Evolutionary conservation across 2,113 vertebrate species (phyloP).

Genomic region (Corydoras maculifer): DNA sequence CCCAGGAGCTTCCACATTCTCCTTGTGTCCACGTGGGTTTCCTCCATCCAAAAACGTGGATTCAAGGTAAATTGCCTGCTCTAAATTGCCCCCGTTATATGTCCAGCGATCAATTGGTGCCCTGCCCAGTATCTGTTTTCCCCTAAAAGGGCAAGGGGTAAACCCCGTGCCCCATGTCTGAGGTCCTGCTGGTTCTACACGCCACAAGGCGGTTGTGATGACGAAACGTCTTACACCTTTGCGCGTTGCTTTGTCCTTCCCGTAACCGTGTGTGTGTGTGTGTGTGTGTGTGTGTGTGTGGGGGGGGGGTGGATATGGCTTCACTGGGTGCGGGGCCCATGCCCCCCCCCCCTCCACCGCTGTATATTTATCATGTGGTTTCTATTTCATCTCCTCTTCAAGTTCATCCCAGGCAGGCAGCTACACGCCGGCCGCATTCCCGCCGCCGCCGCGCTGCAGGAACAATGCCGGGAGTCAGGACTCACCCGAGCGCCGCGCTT

Average conservation of each 20-base stretch:
- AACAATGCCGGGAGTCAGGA: constrained; percentile 54
- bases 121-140: no score
- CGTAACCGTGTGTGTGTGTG: background rate
- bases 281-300: constrained; percentile 7
- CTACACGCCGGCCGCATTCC: constrained; percentile 59
- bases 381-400: constrained; percentile 67
- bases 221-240: no score
- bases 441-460: constrained; percentile 42
- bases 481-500: constrained; percentile 21
- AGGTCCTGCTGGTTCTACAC: no score
- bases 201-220: no score
- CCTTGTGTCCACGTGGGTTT: no score
- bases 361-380: constrained; percentile 64
- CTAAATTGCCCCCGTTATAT: no score
- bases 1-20: no score
- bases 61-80: no score
- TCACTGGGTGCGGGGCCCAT: constrained; percentile 51
- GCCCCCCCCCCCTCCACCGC: constrained; percentile 59
- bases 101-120: no score
- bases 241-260: background rate
- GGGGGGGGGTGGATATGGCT: constrained; percentile 32
- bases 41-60: no score
- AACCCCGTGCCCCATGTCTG: no score
- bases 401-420: constrained; percentile 55
- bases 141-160: no score